phyloP scores from a whole-genome alignment of 2,888 invertebrate species.

The Stenolophus ochropezus region DNA sequence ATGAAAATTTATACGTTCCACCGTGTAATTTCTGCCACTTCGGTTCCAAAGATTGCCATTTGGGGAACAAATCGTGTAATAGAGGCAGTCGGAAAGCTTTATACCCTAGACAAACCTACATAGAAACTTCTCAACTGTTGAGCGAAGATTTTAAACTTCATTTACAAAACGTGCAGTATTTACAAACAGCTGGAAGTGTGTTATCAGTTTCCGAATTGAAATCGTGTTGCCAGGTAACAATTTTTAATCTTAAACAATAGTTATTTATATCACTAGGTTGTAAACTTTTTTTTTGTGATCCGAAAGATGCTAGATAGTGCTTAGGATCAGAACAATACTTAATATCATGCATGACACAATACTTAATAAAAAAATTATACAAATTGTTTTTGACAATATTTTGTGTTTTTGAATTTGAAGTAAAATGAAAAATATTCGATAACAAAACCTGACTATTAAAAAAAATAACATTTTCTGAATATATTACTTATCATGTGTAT shows the following conservation, averaged over 20 bases:
- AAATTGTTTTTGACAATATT: too few species aligned
- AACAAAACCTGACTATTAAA: too few species aligned
- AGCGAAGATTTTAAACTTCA: slow-evolving; percentile 84
- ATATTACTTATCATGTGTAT: too few species aligned
- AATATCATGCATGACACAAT: too few species aligned
- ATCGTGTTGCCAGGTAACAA: slow-evolving; percentile 70
- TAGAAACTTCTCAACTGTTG: slow-evolving; percentile 79
- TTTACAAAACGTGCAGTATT: slow-evolving; percentile 82
- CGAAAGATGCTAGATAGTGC: too few species aligned
- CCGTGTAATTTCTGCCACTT: slow-evolving; percentile 73
- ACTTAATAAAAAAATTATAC: too few species aligned
- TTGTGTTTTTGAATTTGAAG: too few species aligned
- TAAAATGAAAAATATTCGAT: too few species aligned
- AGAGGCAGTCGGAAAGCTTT: slow-evolving; percentile 66
- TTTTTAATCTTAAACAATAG: too few species aligned
- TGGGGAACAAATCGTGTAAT: slow-evolving; percentile 45
- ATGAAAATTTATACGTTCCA: slow-evolving; percentile 76
- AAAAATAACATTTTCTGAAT: not conserved
- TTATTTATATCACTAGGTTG: too few species aligned
- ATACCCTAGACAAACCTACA: slow-evolving; percentile 72
- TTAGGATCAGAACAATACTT: too few species aligned
- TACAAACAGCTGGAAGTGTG: slow-evolving; percentile 82
- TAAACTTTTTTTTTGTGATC: too few species aligned
- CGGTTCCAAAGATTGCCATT: slow-evolving; percentile 68
- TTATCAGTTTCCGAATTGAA: slow-evolving; percentile 78